A percentile compares a stretch with the other conserved stretches of the same genome.
Conservation (phyloP, 1,140 invertebrate genomes). For the Drosophila suzukii region DNA sequence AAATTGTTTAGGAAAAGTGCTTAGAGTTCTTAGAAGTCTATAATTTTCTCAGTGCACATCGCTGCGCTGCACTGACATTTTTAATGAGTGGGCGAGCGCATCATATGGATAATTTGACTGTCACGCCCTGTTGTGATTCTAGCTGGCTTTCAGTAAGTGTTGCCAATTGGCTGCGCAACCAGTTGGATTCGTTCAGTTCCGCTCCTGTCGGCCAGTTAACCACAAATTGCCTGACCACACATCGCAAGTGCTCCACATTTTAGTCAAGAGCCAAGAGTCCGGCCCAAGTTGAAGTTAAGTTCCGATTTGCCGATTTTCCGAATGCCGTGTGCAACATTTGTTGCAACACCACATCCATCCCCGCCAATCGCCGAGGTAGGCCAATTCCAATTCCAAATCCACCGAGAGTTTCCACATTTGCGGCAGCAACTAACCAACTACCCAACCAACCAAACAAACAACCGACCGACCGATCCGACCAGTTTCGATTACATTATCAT, state of each 20-base stretch:
- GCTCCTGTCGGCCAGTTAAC: conserved; percentile 42
- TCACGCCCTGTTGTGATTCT: conserved; percentile 28
- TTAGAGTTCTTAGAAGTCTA: background rate
- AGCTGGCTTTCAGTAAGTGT: conserved; percentile 7
- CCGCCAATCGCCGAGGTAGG: conserved; percentile 18
- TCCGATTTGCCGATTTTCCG: conserved; percentile 51
- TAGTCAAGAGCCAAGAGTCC: conserved; percentile 22
- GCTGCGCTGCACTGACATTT: conserved; percentile 50
- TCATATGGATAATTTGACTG: conserved; percentile 64
- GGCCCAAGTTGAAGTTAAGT: conserved; percentile 64
- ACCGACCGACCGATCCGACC: conserved; percentile 57
- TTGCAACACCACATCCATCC: conserved; percentile 41
- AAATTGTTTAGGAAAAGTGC: too few species aligned
- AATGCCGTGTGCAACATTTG: conserved; percentile 12
- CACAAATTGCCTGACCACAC: conserved; percentile 35
- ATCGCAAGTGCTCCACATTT: conserved; percentile 44
- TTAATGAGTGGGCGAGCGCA: conserved; percentile 67
- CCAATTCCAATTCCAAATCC: conserved; percentile 58
- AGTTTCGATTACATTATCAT: conserved; percentile 82
- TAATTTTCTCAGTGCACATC: background rate
- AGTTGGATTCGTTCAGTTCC: conserved; percentile 38
- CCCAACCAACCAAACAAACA: background rate
- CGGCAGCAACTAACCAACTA: conserved; percentile 13
- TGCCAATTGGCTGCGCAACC: conserved; percentile 27
- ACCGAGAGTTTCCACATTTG: conserved; percentile 66